Percentiles rank a stretch among this genome's conserved stretches.
Evolutionary conservation across 2,888 invertebrate genomes (phyloP).

Genomic region (Hydropsyche betteni): DNA sequence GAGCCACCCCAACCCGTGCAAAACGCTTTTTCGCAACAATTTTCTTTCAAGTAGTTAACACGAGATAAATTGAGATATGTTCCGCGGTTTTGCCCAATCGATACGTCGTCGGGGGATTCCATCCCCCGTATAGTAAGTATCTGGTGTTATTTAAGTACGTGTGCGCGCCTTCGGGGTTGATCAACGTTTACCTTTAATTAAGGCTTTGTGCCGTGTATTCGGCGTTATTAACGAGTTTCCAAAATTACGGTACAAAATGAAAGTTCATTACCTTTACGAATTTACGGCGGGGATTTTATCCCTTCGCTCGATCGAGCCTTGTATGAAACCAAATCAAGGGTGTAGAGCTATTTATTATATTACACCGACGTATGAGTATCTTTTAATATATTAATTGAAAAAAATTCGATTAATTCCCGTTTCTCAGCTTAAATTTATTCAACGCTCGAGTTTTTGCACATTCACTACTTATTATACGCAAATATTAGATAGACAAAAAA

Average conservation of each 20-base stretch:
- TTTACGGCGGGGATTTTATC: slow-evolving; percentile 39
- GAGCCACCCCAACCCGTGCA: background rate
- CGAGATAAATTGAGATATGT: too few relatives aligned
- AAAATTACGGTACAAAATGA: slow-evolving; percentile 39
- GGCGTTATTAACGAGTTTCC: slow-evolving; percentile 39
- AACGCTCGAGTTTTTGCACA: too few relatives aligned
- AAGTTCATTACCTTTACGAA: slow-evolving; percentile 43
- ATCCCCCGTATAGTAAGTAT: background rate
- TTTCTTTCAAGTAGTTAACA: too few relatives aligned
- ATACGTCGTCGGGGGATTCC: background rate
- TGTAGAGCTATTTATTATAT: background rate
- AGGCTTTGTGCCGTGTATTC: slow-evolving; percentile 38
- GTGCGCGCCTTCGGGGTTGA: slow-evolving; percentile 18
- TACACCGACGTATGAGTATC: too few relatives aligned
- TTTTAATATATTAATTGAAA: too few relatives aligned
- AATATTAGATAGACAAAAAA: too few relatives aligned
- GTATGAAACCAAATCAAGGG: background rate
- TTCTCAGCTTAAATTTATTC: too few relatives aligned
- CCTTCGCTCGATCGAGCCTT: slow-evolving; percentile 30
- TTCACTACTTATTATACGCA: too few relatives aligned
- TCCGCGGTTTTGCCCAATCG: too few relatives aligned
- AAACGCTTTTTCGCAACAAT: background rate
- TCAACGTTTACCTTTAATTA: slow-evolving; percentile 42
- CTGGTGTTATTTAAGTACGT: too few relatives aligned
- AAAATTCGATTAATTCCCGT: too few relatives aligned